Percentiles rank a stretch among this genome's conserved stretches.
Conservation (phyloP, 2,797 vertebrate species). For the Mus caroli region DNA sequence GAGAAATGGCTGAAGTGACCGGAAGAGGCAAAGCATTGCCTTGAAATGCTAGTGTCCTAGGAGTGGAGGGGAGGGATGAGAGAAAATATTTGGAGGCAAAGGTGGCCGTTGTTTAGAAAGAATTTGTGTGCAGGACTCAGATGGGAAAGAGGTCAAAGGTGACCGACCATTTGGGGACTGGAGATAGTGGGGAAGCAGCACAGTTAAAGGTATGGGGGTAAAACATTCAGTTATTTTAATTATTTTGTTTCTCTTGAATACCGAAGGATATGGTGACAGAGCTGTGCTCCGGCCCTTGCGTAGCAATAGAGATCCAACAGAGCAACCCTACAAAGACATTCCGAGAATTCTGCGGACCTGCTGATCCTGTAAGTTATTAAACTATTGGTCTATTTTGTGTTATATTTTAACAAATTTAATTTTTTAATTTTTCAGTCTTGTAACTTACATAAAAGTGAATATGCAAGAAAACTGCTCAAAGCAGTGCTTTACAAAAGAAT, state of each 20-base stretch:
- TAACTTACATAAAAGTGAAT: not conserved
- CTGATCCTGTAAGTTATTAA: slow-evolving; percentile 95
- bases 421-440: slow-evolving; percentile 13
- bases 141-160: not conserved
- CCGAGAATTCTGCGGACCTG: slow-evolving; percentile 96
- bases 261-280: slow-evolving; percentile 95
- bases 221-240: slow-evolving; percentile 16
- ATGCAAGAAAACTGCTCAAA: slow-evolving; percentile 19
- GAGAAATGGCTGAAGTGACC: not conserved
- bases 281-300: slow-evolving; percentile 95
- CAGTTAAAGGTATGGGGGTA: not conserved
- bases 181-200: not conserved
- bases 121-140: not conserved
- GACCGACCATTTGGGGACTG: not conserved
- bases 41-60: not conserved
- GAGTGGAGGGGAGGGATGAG: not conserved
- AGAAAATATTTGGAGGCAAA: not conserved
- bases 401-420: not conserved
- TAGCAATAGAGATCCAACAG: slow-evolving; percentile 94
- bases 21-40: not conserved
- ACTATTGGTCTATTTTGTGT: not conserved
- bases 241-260: slow-evolving; percentile 1
- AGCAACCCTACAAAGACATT: slow-evolving; percentile 91
- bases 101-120: not conserved
- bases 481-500: not conserved